Base-by-base conservation (phyloP, 1,140 invertebrate genomes). In the Ostrea denselamellosa region DNA sequence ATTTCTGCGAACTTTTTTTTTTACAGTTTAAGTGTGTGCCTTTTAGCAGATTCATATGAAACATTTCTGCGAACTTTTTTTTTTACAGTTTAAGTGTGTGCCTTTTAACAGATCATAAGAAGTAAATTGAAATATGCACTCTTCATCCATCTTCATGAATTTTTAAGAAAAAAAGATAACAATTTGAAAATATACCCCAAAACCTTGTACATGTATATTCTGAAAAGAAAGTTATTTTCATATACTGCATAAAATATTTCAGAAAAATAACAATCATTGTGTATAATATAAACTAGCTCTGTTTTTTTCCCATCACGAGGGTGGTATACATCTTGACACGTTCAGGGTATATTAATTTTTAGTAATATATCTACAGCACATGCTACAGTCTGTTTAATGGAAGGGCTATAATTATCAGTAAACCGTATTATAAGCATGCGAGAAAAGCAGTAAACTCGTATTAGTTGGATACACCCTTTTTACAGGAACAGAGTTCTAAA, bases 261-360 rank as follows among this genome's bases (percentile, higher is more conserved):
- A 1, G 34, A 44, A 2, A 44, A 44, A 5, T 44, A 44, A 44
- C 1, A 44, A 1, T 44, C 34, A 5, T 44, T 44, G 34, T 44
- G 34, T 44, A 44, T 44, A 44, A 44, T 44, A 44, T 5, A 44
- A 5, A 2, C 1, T 44, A 44, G 34, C 34, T 44, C 5, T 58
- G 12, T 12, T 17, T 19, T 25, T 77, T 34, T 12, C 68, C 25
- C 25, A 77, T 25, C 22, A 28, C 28, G 25, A 34, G 68, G 68
- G 68, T 34, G 68, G 68, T 34, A 71, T 3, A 14, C 12, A 22
- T 77, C 14, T 77, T 77, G 68, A 77, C 68, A 77, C 68, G 25
- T 77, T 77, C 68, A 77, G 68, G 68, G 25, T 34, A 77, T 77
- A 77, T 77, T 77, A 77, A 77, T 25, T 25, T 25, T 28, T 14